Evolutionary conservation across 2,113 vertebrate species (phyloP).

Genomic region (Planiliza haematocheilus): DNA sequence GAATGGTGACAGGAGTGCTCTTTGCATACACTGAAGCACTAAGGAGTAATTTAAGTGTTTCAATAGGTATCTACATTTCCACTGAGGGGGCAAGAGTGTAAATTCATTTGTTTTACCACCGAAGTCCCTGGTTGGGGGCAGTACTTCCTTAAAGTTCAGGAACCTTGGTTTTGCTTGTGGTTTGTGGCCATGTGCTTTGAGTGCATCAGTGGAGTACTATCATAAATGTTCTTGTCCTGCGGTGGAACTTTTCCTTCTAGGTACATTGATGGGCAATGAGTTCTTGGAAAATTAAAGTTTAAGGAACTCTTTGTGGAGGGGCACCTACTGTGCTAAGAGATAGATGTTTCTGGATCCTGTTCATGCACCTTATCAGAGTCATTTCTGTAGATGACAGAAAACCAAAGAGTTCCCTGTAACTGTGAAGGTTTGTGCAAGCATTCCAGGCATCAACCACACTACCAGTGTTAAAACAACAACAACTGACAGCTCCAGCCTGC

Average conservation of each 20-base stretch:
- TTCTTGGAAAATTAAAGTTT: no score
- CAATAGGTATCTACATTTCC: not conserved
- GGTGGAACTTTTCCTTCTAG: no score
- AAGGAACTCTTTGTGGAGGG: no score
- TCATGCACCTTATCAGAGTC: conserved; percentile 19
- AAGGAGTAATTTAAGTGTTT: not conserved
- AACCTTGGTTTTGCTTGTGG: not conserved
- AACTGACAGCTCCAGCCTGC: conserved; percentile 40
- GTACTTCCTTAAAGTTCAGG: not conserved
- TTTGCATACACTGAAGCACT: not conserved
- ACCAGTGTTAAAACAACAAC: conserved; percentile 66
- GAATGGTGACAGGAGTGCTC: not conserved
- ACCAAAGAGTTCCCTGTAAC: conserved; percentile 38
- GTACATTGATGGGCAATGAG: no score
- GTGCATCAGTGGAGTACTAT: no score
- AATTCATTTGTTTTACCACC: not conserved
- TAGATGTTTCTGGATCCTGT: no score
- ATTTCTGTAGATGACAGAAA: conserved; percentile 49
- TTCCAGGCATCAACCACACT: conserved; percentile 54
- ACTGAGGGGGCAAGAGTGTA: not conserved
- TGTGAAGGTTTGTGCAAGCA: conserved; percentile 47
- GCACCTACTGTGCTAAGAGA: no score
- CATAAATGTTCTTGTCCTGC: no score
- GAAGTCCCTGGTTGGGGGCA: not conserved
- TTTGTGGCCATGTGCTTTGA: no score